Percentiles rank a stretch among this genome's conserved stretches.
Evolutionary conservation across 2,113 vertebrate genomes (phyloP).

Genomic region (Hassar affinis): DNA sequence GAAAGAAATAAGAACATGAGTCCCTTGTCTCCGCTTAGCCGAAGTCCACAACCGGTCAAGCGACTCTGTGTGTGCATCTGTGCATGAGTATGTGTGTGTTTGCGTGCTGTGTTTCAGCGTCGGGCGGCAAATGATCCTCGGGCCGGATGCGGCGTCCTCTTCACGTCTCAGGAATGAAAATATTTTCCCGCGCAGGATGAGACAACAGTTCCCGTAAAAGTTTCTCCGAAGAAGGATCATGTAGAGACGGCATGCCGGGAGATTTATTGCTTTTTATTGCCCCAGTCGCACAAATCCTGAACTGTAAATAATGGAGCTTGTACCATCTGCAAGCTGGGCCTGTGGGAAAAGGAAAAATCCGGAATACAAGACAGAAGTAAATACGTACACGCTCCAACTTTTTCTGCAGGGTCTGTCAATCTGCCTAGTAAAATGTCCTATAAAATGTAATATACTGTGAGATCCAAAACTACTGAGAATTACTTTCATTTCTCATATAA

Average conservation of each 20-base stretch:
- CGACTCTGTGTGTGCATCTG: slow-evolving; percentile 1
- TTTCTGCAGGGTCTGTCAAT: background rate
- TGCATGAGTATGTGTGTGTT: slow-evolving; percentile 5
- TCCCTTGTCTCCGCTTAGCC: background rate
- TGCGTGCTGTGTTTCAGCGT: slow-evolving; percentile 13
- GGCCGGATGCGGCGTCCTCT: slow-evolving; percentile 14
- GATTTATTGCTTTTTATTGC: slow-evolving; percentile 56
- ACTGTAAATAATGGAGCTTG: slow-evolving; percentile 49
- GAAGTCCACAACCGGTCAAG: slow-evolving; percentile 6
- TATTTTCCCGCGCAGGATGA: slow-evolving; percentile 48
- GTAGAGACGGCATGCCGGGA: slow-evolving; percentile 43
- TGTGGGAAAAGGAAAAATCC: slow-evolving; percentile 23
- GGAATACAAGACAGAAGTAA: slow-evolving; percentile 22
- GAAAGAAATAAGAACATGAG: background rate
- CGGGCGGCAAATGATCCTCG: slow-evolving; percentile 54
- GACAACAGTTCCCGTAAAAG: slow-evolving; percentile 40
- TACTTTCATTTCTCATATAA: background rate
- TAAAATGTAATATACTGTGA: background rate
- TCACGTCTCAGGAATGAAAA: slow-evolving; percentile 39
- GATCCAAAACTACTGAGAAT: background rate
- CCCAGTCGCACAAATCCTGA: slow-evolving; percentile 48
- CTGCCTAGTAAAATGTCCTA: background rate
- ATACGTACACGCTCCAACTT: background rate
- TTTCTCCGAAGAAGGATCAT: slow-evolving; percentile 20
- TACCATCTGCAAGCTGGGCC: slow-evolving; percentile 44